Evolutionary conservation across 2,113 vertebrate species (phyloP), one percentile per base, ranked within the genome.

Genomic region (Nesoenas mayeri): DNA sequence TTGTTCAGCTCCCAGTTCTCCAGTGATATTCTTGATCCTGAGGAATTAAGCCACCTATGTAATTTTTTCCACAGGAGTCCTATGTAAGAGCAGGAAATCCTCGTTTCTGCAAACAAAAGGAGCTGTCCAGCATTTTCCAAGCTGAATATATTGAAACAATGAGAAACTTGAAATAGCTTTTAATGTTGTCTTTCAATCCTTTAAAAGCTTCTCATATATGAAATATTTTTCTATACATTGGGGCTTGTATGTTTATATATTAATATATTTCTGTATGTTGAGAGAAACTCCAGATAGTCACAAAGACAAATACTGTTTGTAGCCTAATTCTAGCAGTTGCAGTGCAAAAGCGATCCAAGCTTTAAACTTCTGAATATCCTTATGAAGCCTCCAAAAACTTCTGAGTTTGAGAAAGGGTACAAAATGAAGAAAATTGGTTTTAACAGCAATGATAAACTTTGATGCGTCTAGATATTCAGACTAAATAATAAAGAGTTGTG

Each of bases 101-200:
- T 47, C 6, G n/a, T 66, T 82, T 84, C 54, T 60, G 57, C 21
- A 40, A 57, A 74, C 32, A 31, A 51, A 86, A 78, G 96, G 96
- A 97, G 77, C 95, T 96, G 95, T 97, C 95, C 94, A 96, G 95
- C 94, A 56, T 87, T 89, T 92, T 38, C 58, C 21, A 6, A 82
- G 91, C 94, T 97, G 93, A 96, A 93, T 7, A 14, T 42, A 9
- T 65, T 58, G 40, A 86, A 79, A 36, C 21, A 9, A 4, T 54
- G 53, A 58, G 62, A 62, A 81, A 85, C 25, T n/a, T 61, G 32
- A 58, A 87, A 44, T 51, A 70, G 8, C 42, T 85, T 62, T 71
- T 60, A 67, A 38, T 38, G 14, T 78, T 92, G 67, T 38, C 25
- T 47, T 92, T 88, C 51, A 34, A 6, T 38, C 40, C 65, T 71